phyloP scores from a whole-genome alignment of 2,113 vertebrate genomes.

The Nesospiza acunhae region DNA sequence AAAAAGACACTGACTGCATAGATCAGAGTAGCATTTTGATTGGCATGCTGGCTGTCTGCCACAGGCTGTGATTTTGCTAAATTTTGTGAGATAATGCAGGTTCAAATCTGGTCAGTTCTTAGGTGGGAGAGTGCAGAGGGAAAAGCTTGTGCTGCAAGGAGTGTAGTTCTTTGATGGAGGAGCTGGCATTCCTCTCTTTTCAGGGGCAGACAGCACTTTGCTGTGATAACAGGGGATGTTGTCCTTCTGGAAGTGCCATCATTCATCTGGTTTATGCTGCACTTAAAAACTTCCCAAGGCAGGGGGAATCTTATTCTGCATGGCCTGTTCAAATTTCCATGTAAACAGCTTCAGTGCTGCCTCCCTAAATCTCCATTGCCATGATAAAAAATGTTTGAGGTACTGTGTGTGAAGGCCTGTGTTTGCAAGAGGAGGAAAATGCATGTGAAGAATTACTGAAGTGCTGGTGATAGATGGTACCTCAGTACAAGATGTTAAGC shows the following conservation, averaged over 20 bases:
- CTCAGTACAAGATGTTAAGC: background rate
- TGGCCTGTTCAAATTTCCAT: background rate
- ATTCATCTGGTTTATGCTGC: background rate
- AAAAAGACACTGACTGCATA: background rate
- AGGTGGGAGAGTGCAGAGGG: background rate
- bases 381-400: background rate
- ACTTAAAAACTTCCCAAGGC: slow-evolving; percentile 10
- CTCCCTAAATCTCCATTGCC: background rate
- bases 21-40: background rate
- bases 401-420: background rate
- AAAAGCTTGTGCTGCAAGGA: background rate
- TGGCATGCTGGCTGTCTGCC: background rate
- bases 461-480: background rate
- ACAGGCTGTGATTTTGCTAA: background rate
- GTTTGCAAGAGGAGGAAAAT: background rate
- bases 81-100: background rate
- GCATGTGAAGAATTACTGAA: background rate
- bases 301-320: background rate
- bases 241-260: slow-evolving; percentile 9
- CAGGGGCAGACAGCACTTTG: background rate
- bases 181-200: background rate
- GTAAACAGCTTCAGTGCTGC: slow-evolving; percentile 5
- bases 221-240: background rate
- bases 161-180: background rate
- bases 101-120: background rate